Base-by-base conservation (phyloP, 64 coral and sea anemone species). In the Catalaphyllia jardinei region DNA sequence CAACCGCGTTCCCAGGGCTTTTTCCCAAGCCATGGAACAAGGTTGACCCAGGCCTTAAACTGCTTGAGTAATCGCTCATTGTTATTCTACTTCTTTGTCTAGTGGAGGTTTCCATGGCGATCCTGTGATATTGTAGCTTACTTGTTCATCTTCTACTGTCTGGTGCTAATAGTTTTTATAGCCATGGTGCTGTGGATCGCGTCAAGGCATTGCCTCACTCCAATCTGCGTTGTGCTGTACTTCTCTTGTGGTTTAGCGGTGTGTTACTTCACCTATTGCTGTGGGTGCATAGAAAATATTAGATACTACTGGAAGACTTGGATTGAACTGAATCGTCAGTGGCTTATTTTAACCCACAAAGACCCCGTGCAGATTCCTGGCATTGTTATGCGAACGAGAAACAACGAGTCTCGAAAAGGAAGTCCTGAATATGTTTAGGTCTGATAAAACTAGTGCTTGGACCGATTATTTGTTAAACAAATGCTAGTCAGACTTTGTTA, bases 171-270 rank as follows among this genome's bases (percentile, higher is more conserved):
- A 8, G 25, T 72, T 1, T 90, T 90, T 57, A 81, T 90, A 39
- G 38, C 15, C 27, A 79, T 90, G 76, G 77, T 90, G 4, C 0
- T 90, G 3, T 81, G 88, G 77, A 59, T 90, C 18, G 88, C 88
- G 4, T 90, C 88, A 10, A 80, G 69, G 6, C 71, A 77, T n/a
- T 90, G 88, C 17, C 72, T 69, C 14, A 62, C 76, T 52, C 72
- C 88, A 4, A 52, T 90, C 74, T 90, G 88, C 64, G 61, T 90
- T 7, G 88, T 90, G 17, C n/a, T 90, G 10, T 90, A 90, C 74
- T 88, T 88, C 17, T 77, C 79, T 46, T 76, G 88, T 42, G 52
- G 67, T 51, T 17, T 90, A 49, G 72, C 77, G 5, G 27, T 90
- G 0, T 71, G 78, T 19, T 90, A 90, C 29, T 72, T 90, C 63